phyloP scores from a whole-genome alignment of 2,888 invertebrate genomes.

The Diachrysia chrysitis region DNA sequence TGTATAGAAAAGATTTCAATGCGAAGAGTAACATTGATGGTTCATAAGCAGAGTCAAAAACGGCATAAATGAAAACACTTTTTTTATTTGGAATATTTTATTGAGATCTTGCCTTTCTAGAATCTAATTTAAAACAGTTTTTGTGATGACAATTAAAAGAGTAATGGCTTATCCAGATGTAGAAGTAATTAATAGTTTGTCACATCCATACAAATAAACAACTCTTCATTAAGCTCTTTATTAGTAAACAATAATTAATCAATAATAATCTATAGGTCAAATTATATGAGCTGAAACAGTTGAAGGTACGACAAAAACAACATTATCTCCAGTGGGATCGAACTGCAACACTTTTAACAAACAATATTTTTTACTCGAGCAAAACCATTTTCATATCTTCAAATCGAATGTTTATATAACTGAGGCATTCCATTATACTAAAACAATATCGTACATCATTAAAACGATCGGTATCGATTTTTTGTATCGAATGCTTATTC shows the following conservation, averaged over 20 bases:
- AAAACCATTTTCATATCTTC: conserved; percentile 33
- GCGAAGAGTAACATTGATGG: no score
- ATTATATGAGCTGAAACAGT: not conserved
- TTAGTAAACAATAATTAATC: conserved; percentile 2
- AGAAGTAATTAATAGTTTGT: not conserved
- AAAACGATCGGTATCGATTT: conserved; percentile 44
- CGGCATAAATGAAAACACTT: no score
- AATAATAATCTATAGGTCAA: not conserved
- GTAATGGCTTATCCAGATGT: not conserved
- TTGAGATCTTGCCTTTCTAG: not conserved
- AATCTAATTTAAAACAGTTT: not conserved
- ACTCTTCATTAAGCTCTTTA: no score
- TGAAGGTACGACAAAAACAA: not conserved
- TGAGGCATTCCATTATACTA: conserved; percentile 48
- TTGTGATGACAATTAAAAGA: not conserved
- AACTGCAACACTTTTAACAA: not conserved
- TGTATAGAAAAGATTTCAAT: no score
- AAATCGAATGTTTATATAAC: conserved; percentile 42
- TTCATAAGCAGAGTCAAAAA: no score
- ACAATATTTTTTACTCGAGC: conserved; percentile 23
- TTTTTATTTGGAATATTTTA: no score
- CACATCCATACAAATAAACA: no score
- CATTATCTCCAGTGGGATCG: not conserved
- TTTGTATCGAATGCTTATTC: conserved; percentile 40
- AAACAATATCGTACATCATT: conserved; percentile 48